These are phyloP conservation scores for Andrena cerasifolii DNA, from an alignment of 1,140 invertebrate species.

Conservation along the genomic window DNA sequence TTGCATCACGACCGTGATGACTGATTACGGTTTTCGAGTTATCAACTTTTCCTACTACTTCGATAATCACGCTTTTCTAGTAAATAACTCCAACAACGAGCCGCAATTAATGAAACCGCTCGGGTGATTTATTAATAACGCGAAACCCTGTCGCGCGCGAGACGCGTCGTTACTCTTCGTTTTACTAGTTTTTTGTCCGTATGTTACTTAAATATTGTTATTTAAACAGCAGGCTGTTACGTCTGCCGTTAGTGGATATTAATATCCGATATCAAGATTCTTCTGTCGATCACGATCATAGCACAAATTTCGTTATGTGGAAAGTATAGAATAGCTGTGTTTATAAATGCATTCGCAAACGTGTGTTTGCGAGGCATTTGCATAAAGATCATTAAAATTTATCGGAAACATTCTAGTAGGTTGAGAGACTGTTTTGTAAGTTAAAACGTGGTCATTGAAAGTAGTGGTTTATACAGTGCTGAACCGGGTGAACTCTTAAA, in stretches of 20 bases:
- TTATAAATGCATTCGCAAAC: too few relatives aligned
- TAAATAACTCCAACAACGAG: conserved; percentile 18
- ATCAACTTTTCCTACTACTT: conserved; percentile 33
- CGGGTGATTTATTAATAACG: not conserved
- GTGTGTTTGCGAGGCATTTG: too few relatives aligned
- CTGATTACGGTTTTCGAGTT: conserved; percentile 39
- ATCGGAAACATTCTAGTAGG: not conserved
- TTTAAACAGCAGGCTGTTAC: not conserved
- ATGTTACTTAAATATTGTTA: not conserved
- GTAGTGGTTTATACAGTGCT: not conserved
- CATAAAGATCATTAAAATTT: not conserved
- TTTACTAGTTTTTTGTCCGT: not conserved
- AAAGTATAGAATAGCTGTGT: too few relatives aligned
- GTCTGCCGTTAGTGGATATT: not conserved
- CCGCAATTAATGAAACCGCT: not conserved
- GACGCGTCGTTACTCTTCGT: not conserved
- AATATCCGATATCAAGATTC: not conserved
- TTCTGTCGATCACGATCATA: too few relatives aligned
- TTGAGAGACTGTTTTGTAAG: not conserved
- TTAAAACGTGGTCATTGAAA: not conserved
- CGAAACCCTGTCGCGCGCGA: not conserved
- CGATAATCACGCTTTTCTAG: conserved; percentile 33
- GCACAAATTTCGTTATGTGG: not conserved
- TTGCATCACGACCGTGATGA: conserved; percentile 15
- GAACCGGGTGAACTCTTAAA: not conserved